Evolutionary conservation across 2,888 invertebrate genomes (phyloP), one percentile per base, ranked within the genome.

Genomic region (Bibio marci): DNA sequence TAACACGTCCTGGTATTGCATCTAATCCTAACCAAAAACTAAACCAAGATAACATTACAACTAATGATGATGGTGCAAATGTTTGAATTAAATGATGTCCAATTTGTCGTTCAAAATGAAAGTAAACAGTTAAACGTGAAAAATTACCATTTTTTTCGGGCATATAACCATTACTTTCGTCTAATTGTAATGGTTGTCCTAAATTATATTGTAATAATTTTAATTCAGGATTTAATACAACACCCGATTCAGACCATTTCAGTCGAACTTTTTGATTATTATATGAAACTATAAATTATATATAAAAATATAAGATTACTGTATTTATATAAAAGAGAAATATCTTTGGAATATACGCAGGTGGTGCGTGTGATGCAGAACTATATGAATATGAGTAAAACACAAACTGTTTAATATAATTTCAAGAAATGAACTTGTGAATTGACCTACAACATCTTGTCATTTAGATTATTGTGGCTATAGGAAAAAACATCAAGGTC

Each of bases 1-100:
- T 81, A 8, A 85, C 81, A 34, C 86, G 65, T 1, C 83, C 86
- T 3, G 86, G 85, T 37, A 85, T 80, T 0, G 83, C 85, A 52
- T 86, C 86, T 48, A 85, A 58, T 35, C 82, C 83, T 22, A 86
- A 57, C 83, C 85, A 86, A 57, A 86, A 86, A 52, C 83, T 82
- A 55, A 85, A 83, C 85, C 85, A 86, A 3, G 82, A 83, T 7
- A 86, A 56, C 70, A 82, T 77, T 10, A 86, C 85, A 7, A 86
- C 81, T 25, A 86, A 59, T 1, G 79, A 77, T 2, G 85, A 85
- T 0, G 86, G 86, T 1, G 82, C 81, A 55, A 83, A 86, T 7
- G 85, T 82, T 58, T 85, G 85, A 46, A 85, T 83, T 37, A 86
- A 60, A 52, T 83, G 83, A 56, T 85, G 83, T 0, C 83, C 85